Percentiles rank a stretch among this genome's conserved stretches.
Evolutionary conservation across 2,888 invertebrate genomes (phyloP).

Genomic region (Physocephala rufipes): DNA sequence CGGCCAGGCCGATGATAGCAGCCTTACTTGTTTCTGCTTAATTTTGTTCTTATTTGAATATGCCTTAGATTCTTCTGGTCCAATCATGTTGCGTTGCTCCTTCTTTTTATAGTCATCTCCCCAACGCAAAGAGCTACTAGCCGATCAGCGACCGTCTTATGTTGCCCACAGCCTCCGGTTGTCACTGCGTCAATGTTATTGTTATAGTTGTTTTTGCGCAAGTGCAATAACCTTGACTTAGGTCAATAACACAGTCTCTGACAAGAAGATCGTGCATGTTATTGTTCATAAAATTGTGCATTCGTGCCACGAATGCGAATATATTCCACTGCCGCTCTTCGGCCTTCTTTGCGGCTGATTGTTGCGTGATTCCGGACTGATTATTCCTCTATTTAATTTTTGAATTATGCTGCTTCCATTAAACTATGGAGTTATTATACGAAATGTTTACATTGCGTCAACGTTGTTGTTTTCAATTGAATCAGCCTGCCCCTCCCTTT

Average conservation of each 20-base stretch:
- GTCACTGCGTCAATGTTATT: background rate
- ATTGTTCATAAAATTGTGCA: too few relatives aligned
- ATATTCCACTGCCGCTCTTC: background rate
- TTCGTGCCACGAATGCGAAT: constrained; percentile 11
- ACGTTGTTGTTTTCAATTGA: constrained; percentile 15
- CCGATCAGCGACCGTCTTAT: background rate
- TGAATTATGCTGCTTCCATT: background rate
- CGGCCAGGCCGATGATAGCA: too few relatives aligned
- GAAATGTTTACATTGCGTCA: constrained; percentile 15
- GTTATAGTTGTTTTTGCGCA: constrained; percentile 43
- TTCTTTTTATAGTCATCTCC: background rate
- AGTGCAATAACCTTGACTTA: constrained; percentile 64
- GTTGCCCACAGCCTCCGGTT: background rate
- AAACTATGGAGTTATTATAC: constrained; percentile 2
- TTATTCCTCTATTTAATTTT: constrained; percentile 16
- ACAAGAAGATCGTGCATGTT: background rate
- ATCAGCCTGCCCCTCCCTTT: constrained; percentile 4
- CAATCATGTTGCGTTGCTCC: background rate
- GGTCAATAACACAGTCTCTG: constrained; percentile 58
- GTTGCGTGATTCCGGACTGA: constrained; percentile 30
- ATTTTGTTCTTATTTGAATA: background rate
- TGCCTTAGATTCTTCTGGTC: background rate
- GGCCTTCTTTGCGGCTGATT: constrained; percentile 5
- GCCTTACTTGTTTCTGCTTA: background rate
- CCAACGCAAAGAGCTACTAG: background rate